Conservation (phyloP, 2,797 vertebrate species). For the Neomorphus geoffroyi region DNA sequence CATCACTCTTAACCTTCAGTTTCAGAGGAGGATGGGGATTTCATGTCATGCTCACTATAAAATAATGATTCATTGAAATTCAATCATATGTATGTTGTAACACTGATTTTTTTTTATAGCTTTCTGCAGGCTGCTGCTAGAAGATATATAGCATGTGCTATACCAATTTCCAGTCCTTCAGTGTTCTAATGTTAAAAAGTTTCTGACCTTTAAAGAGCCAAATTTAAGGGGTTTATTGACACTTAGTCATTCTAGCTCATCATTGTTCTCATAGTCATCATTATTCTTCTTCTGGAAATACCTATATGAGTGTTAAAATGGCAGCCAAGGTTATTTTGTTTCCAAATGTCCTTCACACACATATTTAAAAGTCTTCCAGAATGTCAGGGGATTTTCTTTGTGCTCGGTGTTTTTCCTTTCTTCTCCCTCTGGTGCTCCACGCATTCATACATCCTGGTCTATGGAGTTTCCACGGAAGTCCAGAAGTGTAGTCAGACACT, state of each 20-base stretch:
- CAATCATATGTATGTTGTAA: conserved; percentile 39
- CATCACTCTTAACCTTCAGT: neutral
- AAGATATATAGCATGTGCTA: neutral
- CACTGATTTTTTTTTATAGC: conserved; percentile 39
- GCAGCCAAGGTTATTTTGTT: conserved; percentile 17
- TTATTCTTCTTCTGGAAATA: conserved; percentile 27
- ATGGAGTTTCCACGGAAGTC: neutral
- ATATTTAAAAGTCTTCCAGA: conserved; percentile 7
- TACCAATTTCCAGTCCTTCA: conserved; percentile 2
- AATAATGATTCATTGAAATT: conserved; percentile 51
- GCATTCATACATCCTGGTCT: neutral
- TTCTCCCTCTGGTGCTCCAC: neutral
- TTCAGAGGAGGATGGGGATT: conserved; percentile 22
- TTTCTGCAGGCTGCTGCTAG: neutral
- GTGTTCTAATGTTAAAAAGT: conserved; percentile 26
- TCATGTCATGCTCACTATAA: conserved; percentile 25
- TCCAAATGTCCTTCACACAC: conserved; percentile 8
- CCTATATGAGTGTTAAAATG: neutral
- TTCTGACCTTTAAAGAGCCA: conserved; percentile 48
- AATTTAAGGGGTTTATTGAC: conserved; percentile 13
- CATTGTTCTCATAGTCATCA: neutral
- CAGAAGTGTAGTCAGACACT: neutral
- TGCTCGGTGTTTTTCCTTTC: neutral
- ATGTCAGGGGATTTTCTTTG: neutral
- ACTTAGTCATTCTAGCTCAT: conserved; percentile 28